A percentile compares a stretch with the other conserved stretches of the same genome.
phyloP scores from a whole-genome alignment of 2,113 vertebrate species.

The Solea senegalensis region DNA sequence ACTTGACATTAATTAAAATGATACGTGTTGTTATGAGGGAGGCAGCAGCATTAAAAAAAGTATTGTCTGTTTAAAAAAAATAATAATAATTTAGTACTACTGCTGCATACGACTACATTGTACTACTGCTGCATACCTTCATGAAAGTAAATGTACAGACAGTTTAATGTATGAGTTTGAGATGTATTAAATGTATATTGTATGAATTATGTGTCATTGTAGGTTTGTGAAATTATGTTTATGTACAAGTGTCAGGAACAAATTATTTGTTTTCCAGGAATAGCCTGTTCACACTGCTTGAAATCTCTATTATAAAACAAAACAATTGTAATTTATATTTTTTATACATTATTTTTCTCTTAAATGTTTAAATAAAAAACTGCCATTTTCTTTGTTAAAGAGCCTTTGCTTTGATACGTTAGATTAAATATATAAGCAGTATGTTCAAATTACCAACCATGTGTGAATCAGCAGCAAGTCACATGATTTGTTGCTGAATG shows the following conservation, averaged over 20 bases:
- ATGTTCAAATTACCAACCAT: constrained; percentile 13
- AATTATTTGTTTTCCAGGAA: not conserved
- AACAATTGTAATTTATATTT: too few relatives aligned
- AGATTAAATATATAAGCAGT: constrained; percentile 12
- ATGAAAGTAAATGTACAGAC: not conserved
- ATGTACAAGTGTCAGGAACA: not conserved
- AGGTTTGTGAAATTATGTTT: too few relatives aligned
- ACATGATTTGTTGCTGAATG: constrained; percentile 54
- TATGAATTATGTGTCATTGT: not conserved
- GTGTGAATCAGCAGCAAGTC: constrained; percentile 48
- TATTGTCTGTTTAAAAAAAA: not conserved
- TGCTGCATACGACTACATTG: too few relatives aligned
- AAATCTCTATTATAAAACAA: not conserved
- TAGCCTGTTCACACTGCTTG: not conserved
- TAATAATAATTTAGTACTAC: not conserved
- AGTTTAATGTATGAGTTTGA: not conserved
- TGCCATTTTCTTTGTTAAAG: not conserved
- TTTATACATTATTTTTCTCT: too few relatives aligned
- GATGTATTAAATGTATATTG: not conserved
- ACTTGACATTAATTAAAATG: not conserved
- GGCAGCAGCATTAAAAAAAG: constrained; percentile 7
- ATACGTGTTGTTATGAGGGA: too few relatives aligned
- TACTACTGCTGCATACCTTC: too few relatives aligned
- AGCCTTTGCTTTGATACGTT: not conserved
- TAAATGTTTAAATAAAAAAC: not conserved